Base-by-base conservation (phyloP, 1,140 invertebrate species). In the Nasonia vitripennis region DNA sequence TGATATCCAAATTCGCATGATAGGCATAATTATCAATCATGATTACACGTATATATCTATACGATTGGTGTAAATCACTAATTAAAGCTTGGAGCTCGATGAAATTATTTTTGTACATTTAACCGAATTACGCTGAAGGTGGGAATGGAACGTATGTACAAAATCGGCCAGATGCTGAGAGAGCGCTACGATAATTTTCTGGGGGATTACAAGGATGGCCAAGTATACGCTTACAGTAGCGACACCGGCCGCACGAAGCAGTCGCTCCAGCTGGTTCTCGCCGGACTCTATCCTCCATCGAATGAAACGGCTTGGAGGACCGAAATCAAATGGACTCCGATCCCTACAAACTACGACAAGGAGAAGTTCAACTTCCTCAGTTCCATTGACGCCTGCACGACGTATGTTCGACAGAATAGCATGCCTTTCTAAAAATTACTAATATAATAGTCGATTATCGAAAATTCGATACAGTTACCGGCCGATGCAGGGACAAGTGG, bases 201-300 rank as follows among this genome's bases (percentile, higher is more conserved):
- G 20, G 75, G 41, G 45, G 75, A 78, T 23, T 78, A 48, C 45
- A 45, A 45, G 10, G 14, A 10, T 37, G 12, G 41, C 75, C 20
- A 48, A 0, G 37, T 78, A 1, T 45, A 78, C 37, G 75, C 41
- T 27, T 27, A 27, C 17, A 78, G 75, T 34, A 78, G 41, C 5
- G 23, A 78, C 31, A 7, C 2, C 10, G 20, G 12, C n/a, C 75
- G 75, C 37, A 78, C 75, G 41, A 78, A 78, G 9, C 41, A n/a
- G 75, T 48, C 75, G 3, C n/a, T 78, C 12, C 75, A 48, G 41
- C 41, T 78, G 20, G 75, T 78, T 10, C 75, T 78, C 6, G 41
- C 41, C 3, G 75, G 75, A 10, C 37, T 78, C 3, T 78, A 78
- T 4, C 75, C 75, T 20, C 45, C 75, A 14, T 27, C 27, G 5